Percentiles rank a stretch among this genome's conserved stretches.
These are phyloP conservation scores for Coelogynopora nodosa DNA, from an alignment of 2,888 invertebrate genomes.

Conservation along the genomic window DNA sequence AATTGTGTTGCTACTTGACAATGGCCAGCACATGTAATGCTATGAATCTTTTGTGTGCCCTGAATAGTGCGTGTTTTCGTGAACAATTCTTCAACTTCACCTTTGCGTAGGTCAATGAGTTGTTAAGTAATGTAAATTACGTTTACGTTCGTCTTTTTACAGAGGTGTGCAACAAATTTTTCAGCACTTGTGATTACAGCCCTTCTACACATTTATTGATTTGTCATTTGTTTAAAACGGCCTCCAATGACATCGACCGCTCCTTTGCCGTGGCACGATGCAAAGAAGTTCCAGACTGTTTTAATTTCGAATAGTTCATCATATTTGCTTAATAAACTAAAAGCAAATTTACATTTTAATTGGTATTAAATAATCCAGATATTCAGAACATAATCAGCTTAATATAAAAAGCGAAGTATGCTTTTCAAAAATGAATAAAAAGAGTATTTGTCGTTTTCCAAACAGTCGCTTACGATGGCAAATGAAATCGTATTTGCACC, in stretches of 20 bases:
- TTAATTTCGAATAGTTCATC: background rate
- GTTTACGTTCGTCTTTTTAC: background rate
- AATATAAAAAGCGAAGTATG: background rate
- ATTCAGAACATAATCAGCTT: background rate
- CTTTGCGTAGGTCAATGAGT: background rate
- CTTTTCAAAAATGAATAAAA: background rate
- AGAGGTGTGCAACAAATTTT: background rate
- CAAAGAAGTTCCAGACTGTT: background rate
- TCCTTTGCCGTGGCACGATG: background rate
- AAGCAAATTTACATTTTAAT: background rate
- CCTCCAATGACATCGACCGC: background rate
- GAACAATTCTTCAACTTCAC: background rate
- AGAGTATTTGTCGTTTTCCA: background rate
- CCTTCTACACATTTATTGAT: background rate
- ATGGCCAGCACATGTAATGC: background rate
- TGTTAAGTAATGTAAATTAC: background rate
- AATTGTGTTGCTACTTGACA: background rate
- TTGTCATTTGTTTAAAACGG: background rate
- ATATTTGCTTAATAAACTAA: background rate
- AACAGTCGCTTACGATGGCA: background rate
- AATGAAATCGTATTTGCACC: background rate
- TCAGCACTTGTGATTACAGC: background rate
- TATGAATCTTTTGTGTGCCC: background rate
- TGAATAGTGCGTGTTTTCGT: background rate
- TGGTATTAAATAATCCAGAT: background rate